phyloP scores from a whole-genome alignment of 2,113 vertebrate species.

The Tringa solitaria region DNA sequence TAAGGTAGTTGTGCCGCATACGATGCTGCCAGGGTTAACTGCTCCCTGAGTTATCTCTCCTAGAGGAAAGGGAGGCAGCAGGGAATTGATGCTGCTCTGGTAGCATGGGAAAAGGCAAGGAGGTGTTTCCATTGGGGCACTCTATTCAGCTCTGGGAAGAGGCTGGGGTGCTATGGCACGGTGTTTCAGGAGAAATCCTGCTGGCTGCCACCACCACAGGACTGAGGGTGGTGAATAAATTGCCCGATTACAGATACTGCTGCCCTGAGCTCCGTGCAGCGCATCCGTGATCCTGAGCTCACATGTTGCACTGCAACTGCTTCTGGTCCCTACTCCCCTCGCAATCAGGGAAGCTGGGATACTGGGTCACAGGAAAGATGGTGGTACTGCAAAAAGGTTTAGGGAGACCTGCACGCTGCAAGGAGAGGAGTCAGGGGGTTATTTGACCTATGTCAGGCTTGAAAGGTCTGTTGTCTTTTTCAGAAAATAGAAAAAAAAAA shows the following conservation, averaged over 20 bases:
- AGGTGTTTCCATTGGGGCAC: not conserved
- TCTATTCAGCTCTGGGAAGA: accelerated
- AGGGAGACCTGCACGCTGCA: not conserved
- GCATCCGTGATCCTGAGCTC: accelerated
- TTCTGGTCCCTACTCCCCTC: not conserved
- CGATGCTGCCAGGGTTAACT: not conserved
- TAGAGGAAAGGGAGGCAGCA: not conserved
- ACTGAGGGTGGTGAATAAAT: not conserved
- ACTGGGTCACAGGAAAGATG: not conserved
- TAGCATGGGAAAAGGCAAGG: not conserved
- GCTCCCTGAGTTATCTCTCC: not conserved
- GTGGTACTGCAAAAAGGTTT: not conserved
- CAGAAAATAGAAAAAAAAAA: not conserved
- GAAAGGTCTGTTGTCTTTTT: not conserved
- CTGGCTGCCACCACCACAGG: accelerated
- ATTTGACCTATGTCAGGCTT: not conserved
- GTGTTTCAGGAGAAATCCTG: not conserved
- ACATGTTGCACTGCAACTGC: accelerated
- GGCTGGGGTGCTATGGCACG: not conserved
- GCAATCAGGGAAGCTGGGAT: accelerated
- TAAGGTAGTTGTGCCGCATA: not conserved
- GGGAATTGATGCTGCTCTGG: not conserved
- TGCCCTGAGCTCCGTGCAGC: accelerated
- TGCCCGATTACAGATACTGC: not conserved
- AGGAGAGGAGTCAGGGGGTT: not conserved